Base-by-base conservation (phyloP, 1,140 invertebrate genomes). In the Sweltsa coloradensis region DNA sequence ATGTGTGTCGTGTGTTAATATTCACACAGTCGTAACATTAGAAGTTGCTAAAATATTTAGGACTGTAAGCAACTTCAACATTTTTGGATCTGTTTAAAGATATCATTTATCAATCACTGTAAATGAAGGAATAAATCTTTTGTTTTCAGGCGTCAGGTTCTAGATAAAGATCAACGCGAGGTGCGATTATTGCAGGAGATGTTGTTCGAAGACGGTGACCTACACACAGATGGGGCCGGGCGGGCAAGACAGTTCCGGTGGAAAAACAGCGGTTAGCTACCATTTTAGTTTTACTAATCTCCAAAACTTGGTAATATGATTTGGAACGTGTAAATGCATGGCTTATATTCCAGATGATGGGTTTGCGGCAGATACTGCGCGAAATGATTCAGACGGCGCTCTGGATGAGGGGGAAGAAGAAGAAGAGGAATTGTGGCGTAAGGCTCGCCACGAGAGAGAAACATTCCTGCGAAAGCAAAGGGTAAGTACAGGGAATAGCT, bases 171-270 rank as follows among this genome's bases (percentile, higher is more conserved):
- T 63, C 80, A 86, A 40, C 68, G 79, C 25, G 77, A 89, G 56
- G 73, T 93, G 3, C 73, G 78, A 54, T 56, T 86, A 29, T 64
- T 89, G 0, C 81, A 93, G 60, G 86, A 92, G 57, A 63, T 88
- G 55, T 71, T 89, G 36, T 74, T 93, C 13, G 86, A 89, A 58
- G 87, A 92, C 62, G 89, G 88, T 0, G 89, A 93, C 61, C 67
- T 93, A 34, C 80, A 89, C 56, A 66, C 68, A 0, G 78, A 81
- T 45, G 82, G 78, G 11, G 69, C 66, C 9, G 78, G 79, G 19
- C 68, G 89, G 11, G 75, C 83, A 52, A 70, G 86, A 40, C 80
- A 82, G 54, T 92, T 91, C 59, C 73, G 73, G 54, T 92, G 87
- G 87, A 82, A 72, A 59, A 83, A 87, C 68, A 70, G 78, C 51